A percentile compares a stretch with the other conserved stretches of the same genome.
Conservation (phyloP, 2,888 invertebrate species). For the Globia sparganii region DNA sequence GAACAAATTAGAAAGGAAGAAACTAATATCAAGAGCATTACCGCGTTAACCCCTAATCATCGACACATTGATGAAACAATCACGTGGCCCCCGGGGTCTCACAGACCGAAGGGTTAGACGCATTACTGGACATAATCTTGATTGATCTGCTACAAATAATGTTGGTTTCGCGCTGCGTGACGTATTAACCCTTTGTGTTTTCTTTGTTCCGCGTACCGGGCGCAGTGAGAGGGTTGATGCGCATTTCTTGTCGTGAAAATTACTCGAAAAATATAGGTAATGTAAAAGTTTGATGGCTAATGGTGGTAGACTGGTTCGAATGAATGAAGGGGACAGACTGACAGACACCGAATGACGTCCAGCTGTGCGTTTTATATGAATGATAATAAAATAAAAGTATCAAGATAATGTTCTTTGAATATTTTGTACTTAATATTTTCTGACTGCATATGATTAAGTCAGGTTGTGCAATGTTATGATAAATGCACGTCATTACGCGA, state of each 20-base stretch:
- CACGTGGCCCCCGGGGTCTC: conserved; percentile 71
- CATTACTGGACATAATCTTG: conserved; percentile 88
- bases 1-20: conserved; percentile 68
- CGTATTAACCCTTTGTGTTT: conserved; percentile 71
- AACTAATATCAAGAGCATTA: conserved; percentile 75
- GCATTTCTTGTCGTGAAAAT: conserved; percentile 69
- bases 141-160: conserved; percentile 89
- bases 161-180: conserved; percentile 77
- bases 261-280: conserved; percentile 3
- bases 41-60: conserved; percentile 83
- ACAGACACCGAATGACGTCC: conserved; percentile 22
- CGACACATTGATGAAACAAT: conserved; percentile 86
- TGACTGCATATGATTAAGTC: conserved; percentile 53
- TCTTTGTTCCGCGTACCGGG: conserved; percentile 67
- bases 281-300: conserved; percentile 8
- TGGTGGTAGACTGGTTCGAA: conserved; percentile 22
- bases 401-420: conserved; percentile 48
- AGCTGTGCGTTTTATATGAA: conserved; percentile 43
- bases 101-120: conserved; percentile 81
- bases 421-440: conserved; percentile 49
- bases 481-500: conserved; percentile 51
- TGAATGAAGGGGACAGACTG: conserved; percentile 1
- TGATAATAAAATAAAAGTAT: conserved; percentile 38
- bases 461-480: conserved; percentile 41
- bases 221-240: conserved; percentile 73